These are phyloP conservation scores for Lepus europaeus DNA, from an alignment of 2,113 vertebrate genomes.

Conservation along the genomic window DNA sequence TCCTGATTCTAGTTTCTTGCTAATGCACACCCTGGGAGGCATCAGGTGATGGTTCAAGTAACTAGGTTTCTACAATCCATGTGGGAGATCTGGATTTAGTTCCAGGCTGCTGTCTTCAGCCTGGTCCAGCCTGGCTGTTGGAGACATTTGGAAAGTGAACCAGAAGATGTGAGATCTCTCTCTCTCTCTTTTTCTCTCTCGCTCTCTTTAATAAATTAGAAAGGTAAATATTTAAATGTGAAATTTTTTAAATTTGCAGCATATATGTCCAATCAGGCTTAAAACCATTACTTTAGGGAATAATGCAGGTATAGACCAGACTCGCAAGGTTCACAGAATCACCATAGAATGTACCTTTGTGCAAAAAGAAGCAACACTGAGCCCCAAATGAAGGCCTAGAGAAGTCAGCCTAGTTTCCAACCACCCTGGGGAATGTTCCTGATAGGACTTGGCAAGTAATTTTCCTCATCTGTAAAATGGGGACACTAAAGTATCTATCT, in stretches of 20 bases:
- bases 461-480: slow-evolving; percentile 18
- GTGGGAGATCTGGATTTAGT: too few relatives aligned
- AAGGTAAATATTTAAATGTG: not conserved
- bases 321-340: not conserved
- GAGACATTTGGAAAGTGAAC: too few relatives aligned
- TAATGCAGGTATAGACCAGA: not conserved
- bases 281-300: not conserved
- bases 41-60: too few relatives aligned
- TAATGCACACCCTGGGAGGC: too few relatives aligned
- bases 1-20: too few relatives aligned
- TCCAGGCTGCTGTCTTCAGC: too few relatives aligned
- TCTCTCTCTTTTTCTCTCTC: too few relatives aligned
- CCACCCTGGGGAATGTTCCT: not conserved
- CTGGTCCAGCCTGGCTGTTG: too few relatives aligned
- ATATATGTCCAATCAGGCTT: not conserved
- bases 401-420: not conserved
- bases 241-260: not conserved
- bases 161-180: too few relatives aligned
- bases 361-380: not conserved
- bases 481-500: not conserved
- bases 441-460: not conserved
- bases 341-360: not conserved
- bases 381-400: not conserved
- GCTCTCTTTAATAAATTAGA: too few relatives aligned
- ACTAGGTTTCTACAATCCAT: too few relatives aligned